Evolutionary conservation across 2,888 invertebrate species (phyloP).

Genomic region (Eupithecia centaureata): DNA sequence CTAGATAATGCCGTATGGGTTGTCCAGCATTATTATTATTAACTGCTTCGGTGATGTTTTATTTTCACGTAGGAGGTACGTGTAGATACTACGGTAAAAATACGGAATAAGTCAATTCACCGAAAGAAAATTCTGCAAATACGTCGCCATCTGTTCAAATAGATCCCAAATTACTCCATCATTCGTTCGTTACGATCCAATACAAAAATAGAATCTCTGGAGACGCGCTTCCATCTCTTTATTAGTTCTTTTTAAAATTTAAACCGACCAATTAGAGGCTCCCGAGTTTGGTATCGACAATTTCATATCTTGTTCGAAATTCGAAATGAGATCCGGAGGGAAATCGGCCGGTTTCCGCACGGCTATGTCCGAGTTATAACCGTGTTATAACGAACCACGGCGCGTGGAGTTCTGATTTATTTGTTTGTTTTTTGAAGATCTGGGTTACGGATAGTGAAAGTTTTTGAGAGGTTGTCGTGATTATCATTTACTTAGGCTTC

Average conservation of each 20-base stretch:
- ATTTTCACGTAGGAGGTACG: no score
- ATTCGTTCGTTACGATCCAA: conserved; percentile 24
- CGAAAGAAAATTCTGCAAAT: conserved; percentile 16
- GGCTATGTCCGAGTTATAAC: conserved; percentile 32
- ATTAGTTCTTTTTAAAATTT: conserved; percentile 39
- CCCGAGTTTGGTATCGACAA: conserved; percentile 55
- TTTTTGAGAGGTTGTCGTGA: conserved; percentile 4
- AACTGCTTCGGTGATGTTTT: no score
- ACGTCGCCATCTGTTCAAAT: conserved; percentile 17
- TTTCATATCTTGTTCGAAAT: conserved; percentile 57
- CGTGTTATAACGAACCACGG: conserved; percentile 30
- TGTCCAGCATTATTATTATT: no score
- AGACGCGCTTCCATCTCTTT: conserved; percentile 29
- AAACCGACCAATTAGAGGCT: conserved; percentile 55
- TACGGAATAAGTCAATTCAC: background rate
- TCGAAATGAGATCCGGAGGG: conserved; percentile 58
- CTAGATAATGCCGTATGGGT: no score
- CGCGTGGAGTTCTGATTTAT: conserved; percentile 20
- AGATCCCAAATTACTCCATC: conserved; percentile 24
- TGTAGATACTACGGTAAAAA: background rate
- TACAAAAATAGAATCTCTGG: conserved; percentile 29
- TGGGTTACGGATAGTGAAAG: conserved; percentile 14
- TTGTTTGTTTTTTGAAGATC: conserved; percentile 31
- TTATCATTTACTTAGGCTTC: conserved; percentile 3
- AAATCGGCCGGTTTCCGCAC: conserved; percentile 53